Evolutionary conservation across 2,888 invertebrate genomes (phyloP).

Genomic region (Ochropleura leucogaster): DNA sequence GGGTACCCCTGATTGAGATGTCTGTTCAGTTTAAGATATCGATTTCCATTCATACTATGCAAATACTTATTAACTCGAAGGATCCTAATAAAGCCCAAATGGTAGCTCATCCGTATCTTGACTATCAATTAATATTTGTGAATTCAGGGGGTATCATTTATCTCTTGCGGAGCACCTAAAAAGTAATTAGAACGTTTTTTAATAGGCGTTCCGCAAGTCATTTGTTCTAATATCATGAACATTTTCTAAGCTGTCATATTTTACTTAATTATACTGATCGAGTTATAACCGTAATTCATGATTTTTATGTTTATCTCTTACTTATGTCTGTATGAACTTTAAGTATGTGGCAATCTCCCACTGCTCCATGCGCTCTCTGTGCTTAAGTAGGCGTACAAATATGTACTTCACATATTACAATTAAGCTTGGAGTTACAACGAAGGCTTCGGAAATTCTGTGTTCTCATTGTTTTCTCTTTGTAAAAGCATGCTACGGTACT

Average conservation of each 20-base stretch:
- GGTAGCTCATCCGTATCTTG: slow-evolving; percentile 15
- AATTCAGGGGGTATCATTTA: slow-evolving; percentile 5
- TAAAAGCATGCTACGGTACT: slow-evolving; percentile 22
- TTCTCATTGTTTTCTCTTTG: not conserved
- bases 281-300: not conserved
- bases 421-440: not conserved
- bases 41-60: slow-evolving; percentile 46
- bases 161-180: not conserved
- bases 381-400: not conserved
- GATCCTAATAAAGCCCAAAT: slow-evolving; percentile 29
- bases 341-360: not conserved
- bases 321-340: not conserved
- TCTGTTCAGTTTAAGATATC: slow-evolving; percentile 27
- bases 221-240: not conserved
- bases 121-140: slow-evolving; percentile 30
- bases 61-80: slow-evolving; percentile 43
- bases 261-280: not conserved
- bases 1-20: slow-evolving; percentile 30
- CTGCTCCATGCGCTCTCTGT: not conserved
- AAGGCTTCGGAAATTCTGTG: not conserved
- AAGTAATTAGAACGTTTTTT: slow-evolving; percentile 11
- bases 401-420: not conserved
- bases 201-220: not conserved
- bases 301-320: not conserved
- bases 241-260: not conserved